These are phyloP conservation scores for Chrysoperla carnea DNA, from an alignment of 1,140 invertebrate species.

Conservation along the genomic window DNA sequence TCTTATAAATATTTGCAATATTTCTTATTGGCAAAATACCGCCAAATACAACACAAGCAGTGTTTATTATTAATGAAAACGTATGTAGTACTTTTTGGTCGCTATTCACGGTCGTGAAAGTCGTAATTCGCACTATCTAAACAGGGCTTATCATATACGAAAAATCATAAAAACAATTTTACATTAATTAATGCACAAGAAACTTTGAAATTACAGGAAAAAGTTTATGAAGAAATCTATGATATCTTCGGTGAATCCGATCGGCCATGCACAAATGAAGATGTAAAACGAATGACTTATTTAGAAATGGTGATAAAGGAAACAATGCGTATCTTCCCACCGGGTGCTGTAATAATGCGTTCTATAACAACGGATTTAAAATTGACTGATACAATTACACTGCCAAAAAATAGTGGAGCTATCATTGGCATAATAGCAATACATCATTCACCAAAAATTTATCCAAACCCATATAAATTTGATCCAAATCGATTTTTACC, in stretches of 20 bases:
- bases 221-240: slow-evolving; percentile 65
- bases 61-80: too few species aligned
- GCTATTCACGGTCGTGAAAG: too few species aligned
- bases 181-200: too few species aligned
- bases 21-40: too few species aligned
- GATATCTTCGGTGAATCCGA: slow-evolving; percentile 32
- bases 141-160: too few species aligned
- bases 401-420: slow-evolving; percentile 21
- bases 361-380: slow-evolving; percentile 49
- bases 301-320: slow-evolving; percentile 25
- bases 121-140: too few species aligned
- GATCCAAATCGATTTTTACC: slow-evolving; percentile 34
- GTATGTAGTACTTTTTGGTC: too few species aligned
- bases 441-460: slow-evolving; percentile 28
- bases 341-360: slow-evolving; percentile 59
- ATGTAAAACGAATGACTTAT: slow-evolving; percentile 36
- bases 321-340: slow-evolving; percentile 12
- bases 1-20: too few species aligned
- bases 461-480: slow-evolving; percentile 33
- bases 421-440: slow-evolving; percentile 32
- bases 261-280: slow-evolving; percentile 31
- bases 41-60: too few species aligned
- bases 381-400: slow-evolving; percentile 27
- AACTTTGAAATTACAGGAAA: slow-evolving; percentile 17
- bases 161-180: too few species aligned